These are phyloP conservation scores for Rutilus rutilus DNA, from an alignment of 2,113 vertebrate genomes.

Conservation along the genomic window DNA sequence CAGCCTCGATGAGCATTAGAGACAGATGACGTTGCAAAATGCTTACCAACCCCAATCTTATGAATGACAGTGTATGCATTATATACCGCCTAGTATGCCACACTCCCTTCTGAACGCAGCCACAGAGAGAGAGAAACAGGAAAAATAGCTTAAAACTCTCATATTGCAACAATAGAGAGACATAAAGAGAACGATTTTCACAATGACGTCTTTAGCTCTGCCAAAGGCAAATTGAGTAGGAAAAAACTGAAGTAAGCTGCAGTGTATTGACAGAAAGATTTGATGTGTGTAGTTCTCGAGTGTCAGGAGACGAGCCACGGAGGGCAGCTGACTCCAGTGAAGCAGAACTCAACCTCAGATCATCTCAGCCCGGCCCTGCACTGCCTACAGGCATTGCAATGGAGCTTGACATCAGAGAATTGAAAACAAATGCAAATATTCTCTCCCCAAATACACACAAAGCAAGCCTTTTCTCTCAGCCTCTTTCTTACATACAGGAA, in stretches of 20 bases:
- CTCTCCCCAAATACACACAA: background rate
- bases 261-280: background rate
- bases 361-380: background rate
- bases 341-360: background rate
- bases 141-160: background rate
- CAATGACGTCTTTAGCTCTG: background rate
- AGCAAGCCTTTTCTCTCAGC: slow-evolving; percentile 14
- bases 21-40: background rate
- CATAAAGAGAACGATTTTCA: background rate
- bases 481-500: background rate
- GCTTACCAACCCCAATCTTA: background rate
- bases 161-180: background rate
- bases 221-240: background rate
- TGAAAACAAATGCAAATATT: slow-evolving; percentile 19
- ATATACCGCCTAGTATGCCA: no score
- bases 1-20: background rate
- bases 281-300: background rate
- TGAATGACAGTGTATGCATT: background rate
- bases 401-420: slow-evolving; percentile 15
- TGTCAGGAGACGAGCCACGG: background rate
- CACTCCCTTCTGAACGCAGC: background rate
- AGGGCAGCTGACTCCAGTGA: slow-evolving; percentile 19
- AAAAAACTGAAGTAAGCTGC: background rate
- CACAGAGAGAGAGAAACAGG: background rate
- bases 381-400: slow-evolving; percentile 11